Evolutionary conservation across 2,797 vertebrate genomes (phyloP), one percentile per base, ranked within the genome.

Genomic region (Sebastes nivosus): DNA sequence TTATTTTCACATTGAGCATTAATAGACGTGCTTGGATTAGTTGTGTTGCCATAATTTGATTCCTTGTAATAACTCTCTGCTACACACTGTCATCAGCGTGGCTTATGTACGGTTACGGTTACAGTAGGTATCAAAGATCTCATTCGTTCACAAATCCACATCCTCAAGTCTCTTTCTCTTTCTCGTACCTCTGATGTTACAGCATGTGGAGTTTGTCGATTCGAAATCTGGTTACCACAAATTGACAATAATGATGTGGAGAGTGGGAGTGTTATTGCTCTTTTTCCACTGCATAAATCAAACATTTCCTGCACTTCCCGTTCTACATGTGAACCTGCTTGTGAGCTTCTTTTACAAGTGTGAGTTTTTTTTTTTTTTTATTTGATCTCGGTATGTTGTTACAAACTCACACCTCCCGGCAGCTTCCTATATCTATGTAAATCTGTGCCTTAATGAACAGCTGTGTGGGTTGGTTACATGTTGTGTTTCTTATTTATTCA

Each of bases 341-440:
- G n/a, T 72, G 59, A 65, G 66, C n/a, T 50, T 16, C 29, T 34
- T 42, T 63, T n/a, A 32, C 9, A 22, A 9, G 57, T 24, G 42
- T 36, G 42, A 50, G 12, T 8, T 6, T 9, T 36, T 67, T 12
- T 67, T 12, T 34, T 67, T 36, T 67, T 52, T 80, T 64, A 76
- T 68, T 59, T 36, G 29, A 68, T 72, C 13, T 50, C 1, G 0
- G 25, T 36, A 3, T 29, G 20, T 46, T 58, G 36, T 22, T 4
- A 58, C 29, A 68, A 30, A 77, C 57, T 68, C 63, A 80, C 52
- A 59, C 24, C 58, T 84, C 73, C 14, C n/a, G 36, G 68, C 36
- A 58, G 34, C 11, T 38, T 64, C 59, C 13, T 54, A 60, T 55
- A 60, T 55, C 8, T 6, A 24, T 67, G 34, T 67, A 50, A 72